Conservation (phyloP, 30 jellyfish, hydroid and myxozoan species). For the Aurelia sp. region DNA sequence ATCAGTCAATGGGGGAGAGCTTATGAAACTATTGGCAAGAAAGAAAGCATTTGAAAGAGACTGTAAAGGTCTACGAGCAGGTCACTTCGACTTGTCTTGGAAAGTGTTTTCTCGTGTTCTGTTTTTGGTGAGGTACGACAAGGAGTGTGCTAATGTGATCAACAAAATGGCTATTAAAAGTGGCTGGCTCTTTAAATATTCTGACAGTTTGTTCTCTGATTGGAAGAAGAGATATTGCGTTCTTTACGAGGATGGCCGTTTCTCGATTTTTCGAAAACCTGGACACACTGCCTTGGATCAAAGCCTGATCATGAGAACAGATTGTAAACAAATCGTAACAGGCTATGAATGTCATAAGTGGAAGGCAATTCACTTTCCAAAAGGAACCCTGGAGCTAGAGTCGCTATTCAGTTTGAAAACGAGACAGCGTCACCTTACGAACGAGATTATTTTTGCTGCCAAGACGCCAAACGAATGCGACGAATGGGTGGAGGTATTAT, state of each 20-base stretch:
- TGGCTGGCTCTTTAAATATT: constrained; percentile 21
- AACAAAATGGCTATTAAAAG: constrained; percentile 13
- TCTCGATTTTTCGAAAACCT: neutral
- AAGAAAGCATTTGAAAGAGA: too few species aligned
- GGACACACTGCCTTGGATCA: neutral
- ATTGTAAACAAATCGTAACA: constrained; percentile 19
- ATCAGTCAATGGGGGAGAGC: too few species aligned
- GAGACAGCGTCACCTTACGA: neutral
- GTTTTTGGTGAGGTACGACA: too few species aligned
- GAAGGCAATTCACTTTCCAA: constrained; percentile 37
- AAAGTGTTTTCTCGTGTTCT: too few species aligned
- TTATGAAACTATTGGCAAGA: too few species aligned
- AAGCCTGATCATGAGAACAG: neutral
- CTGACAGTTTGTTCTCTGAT: neutral
- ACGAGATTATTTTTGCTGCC: constrained; percentile 22
- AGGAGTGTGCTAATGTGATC: too few species aligned
- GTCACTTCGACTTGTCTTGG: too few species aligned
- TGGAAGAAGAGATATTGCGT: constrained; percentile 45
- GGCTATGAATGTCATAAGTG: constrained; percentile 45
- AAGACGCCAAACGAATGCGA: constrained; percentile 17
- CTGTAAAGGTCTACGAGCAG: too few species aligned
- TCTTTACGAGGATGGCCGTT: constrained; percentile 32
- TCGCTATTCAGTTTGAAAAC: constrained; percentile 12
- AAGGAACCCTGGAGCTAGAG: constrained; percentile 39
- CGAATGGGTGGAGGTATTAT: constrained; percentile 10